phyloP scores from a whole-genome alignment of 2,797 vertebrate genomes.

The Lutjanus argentimaculatus region DNA sequence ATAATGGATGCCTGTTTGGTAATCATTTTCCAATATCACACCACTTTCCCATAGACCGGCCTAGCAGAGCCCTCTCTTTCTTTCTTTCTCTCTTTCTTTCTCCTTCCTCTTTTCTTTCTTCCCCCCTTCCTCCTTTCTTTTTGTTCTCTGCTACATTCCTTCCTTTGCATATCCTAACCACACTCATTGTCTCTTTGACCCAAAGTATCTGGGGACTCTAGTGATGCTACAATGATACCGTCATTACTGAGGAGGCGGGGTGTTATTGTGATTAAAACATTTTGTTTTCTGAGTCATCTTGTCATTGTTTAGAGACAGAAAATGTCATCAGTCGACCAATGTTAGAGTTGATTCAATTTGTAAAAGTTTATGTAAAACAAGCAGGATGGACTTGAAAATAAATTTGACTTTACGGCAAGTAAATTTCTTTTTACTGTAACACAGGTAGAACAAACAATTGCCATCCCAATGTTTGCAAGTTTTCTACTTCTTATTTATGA shows the following conservation, averaged over 20 bases:
- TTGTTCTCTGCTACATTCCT: neutral
- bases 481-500: neutral
- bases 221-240: slow-evolving; percentile 31
- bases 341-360: slow-evolving; percentile 28
- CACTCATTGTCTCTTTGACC: slow-evolving; percentile 37
- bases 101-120: slow-evolving; percentile 21
- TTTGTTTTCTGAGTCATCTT: slow-evolving; percentile 61
- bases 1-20: slow-evolving; percentile 88
- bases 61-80: slow-evolving; percentile 38
- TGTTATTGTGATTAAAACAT: slow-evolving; percentile 56
- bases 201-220: slow-evolving; percentile 10
- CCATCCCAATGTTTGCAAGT: too few species aligned
- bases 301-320: slow-evolving; percentile 48
- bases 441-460: neutral
- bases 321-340: slow-evolving; percentile 51
- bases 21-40: slow-evolving; percentile 87
- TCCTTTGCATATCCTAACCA: neutral
- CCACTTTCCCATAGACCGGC: slow-evolving; percentile 63
- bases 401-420: neutral
- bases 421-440: neutral
- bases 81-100: neutral
- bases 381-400: neutral
- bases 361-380: slow-evolving; percentile 28
- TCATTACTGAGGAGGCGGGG: slow-evolving; percentile 56
- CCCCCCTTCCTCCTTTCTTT: neutral